Percentiles rank a stretch among this genome's conserved stretches.
phyloP scores from a whole-genome alignment of 1,140 invertebrate genomes.

The Calosoma granatense region DNA sequence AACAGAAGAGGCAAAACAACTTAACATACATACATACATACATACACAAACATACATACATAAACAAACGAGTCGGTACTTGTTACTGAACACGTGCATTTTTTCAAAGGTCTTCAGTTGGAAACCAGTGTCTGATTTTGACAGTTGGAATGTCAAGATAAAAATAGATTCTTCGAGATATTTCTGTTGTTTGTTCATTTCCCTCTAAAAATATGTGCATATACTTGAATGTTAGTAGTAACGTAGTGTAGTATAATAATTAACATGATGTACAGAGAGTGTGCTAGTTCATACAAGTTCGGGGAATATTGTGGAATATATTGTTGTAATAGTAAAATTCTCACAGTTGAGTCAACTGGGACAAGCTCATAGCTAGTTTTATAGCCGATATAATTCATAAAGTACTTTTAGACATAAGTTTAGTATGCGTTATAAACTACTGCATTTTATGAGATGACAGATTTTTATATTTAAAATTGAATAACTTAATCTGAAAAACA shows the following conservation, averaged over 20 bases:
- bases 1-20: neutral
- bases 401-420: neutral
- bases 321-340: too few species aligned
- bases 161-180: neutral
- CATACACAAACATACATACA: neutral
- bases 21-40: neutral
- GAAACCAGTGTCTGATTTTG: neutral
- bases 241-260: too few species aligned
- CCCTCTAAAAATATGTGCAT: too few species aligned
- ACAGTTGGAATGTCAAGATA: neutral
- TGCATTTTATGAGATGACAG: neutral
- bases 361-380: neutral
- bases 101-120: neutral
- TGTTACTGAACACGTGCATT: neutral
- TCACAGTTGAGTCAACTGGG: too few species aligned
- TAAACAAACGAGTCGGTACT: too few species aligned
- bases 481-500: too few species aligned
- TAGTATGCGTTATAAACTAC: neutral
- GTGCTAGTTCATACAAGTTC: too few species aligned
- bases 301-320: too few species aligned
- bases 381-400: neutral
- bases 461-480: too few species aligned
- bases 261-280: too few species aligned
- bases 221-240: too few species aligned
- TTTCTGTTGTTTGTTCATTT: neutral